Conservation (phyloP, 2,797 vertebrate genomes). For the Enteromius treurensis region DNA sequence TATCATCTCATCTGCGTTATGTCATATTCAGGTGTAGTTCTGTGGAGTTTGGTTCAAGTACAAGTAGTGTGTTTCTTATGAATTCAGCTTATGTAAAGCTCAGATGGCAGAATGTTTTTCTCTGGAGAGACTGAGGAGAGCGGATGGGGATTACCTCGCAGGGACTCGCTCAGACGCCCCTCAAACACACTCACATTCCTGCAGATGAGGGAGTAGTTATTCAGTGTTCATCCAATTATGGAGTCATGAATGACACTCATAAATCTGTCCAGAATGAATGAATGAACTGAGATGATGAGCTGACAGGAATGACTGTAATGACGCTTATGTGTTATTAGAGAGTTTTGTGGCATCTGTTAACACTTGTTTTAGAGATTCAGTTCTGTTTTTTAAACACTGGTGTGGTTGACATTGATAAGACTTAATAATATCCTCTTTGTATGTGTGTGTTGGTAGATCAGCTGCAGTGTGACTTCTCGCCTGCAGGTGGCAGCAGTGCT, state of each 20-base stretch:
- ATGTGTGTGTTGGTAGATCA: background rate
- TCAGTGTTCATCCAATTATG: too few species aligned
- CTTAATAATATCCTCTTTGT: background rate
- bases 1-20: background rate
- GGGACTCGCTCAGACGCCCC: background rate
- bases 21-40: background rate
- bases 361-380: conserved; percentile 5
- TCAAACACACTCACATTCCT: background rate
- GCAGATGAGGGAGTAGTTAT: background rate
- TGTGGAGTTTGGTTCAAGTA: background rate
- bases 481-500: conserved; percentile 24
- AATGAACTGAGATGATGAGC: background rate
- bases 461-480: too few species aligned
- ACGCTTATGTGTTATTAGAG: background rate
- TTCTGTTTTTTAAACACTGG: background rate
- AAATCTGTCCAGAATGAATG: conserved; percentile 17
- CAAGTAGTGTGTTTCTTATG: background rate
- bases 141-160: too few species aligned
- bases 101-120: background rate
- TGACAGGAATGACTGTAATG: background rate
- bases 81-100: background rate
- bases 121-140: background rate
- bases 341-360: conserved; percentile 17
- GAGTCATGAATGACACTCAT: conserved; percentile 8
- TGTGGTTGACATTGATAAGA: conserved; percentile 27